phyloP scores from a whole-genome alignment of 2,888 invertebrate genomes.

The Parnassius glacialis region DNA sequence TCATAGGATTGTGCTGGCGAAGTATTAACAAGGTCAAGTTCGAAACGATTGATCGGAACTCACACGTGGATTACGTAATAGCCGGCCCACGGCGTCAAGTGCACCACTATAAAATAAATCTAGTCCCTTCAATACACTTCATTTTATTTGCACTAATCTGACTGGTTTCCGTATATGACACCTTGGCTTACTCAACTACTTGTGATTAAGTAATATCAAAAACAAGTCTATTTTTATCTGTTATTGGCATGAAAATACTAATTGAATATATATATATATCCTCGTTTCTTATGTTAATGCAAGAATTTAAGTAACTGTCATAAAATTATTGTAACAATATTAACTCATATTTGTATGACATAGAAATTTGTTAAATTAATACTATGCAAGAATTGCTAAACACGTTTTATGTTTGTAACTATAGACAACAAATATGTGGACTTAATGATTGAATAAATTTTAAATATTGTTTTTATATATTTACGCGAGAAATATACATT shows the following conservation, averaged over 20 bases:
- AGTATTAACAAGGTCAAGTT: constrained; percentile 62
- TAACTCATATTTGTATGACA: background rate
- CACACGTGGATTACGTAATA: constrained; percentile 54
- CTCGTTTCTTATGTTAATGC: background rate
- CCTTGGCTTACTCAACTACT: background rate
- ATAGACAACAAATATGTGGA: background rate
- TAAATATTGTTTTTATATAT: too few species aligned
- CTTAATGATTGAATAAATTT: too few species aligned
- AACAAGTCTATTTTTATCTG: background rate
- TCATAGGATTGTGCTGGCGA: constrained; percentile 28
- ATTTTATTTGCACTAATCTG: constrained; percentile 14
- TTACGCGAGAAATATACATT: too few species aligned
- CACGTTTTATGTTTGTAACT: background rate
- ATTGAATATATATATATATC: too few species aligned
- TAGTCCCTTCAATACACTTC: constrained; percentile 21
- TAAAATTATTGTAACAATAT: background rate
- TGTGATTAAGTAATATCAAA: background rate
- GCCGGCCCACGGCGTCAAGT: constrained; percentile 26
- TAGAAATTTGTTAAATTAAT: constrained; percentile 2
- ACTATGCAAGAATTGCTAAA: background rate
- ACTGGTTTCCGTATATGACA: constrained; percentile 22
- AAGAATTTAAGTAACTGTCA: background rate
- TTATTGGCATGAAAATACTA: background rate
- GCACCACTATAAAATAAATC: constrained; percentile 18
- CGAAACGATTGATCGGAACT: constrained; percentile 47